Base-by-base conservation (phyloP, 2,888 invertebrate species). In the Phorcus lineatus region DNA sequence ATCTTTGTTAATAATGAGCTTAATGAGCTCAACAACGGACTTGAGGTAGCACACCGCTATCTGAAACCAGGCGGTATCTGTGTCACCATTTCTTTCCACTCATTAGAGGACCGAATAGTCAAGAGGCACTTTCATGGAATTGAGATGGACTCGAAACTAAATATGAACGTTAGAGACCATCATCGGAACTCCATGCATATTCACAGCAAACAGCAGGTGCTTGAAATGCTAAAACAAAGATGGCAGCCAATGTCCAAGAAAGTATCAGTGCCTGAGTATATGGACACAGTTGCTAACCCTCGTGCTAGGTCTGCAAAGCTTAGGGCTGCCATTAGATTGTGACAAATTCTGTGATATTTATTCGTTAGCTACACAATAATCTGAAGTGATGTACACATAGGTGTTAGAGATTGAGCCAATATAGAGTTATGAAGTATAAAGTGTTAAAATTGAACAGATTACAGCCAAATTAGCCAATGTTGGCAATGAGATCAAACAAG, bases 1-100 rank as follows among this genome's bases (percentile, higher is more conserved):
- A 98, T 99, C 89, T 98, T 99, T 93, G 97, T 99, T 0, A 99
- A 99, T 92, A 97, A 99, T 92, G 99, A 99, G 94, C 94, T 99
- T 0, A 99, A 99, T 92, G 98, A 99, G 94, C 95, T 99, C 0
- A 97, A 98, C 94, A 97, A 96, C 92, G 98, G 95, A 0, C 95
- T 99, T 93, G 92, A 96, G 31, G 89, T 97, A 79, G 96, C 97
- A 0, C 95, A 96, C 83, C 80, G 86, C 11, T 90, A 96, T 95
- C 94, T 99, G 28, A 97, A 96, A 93, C 93, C 95, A 0, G 95
- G 95, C 54, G 98, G 98, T 0, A 94, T 95, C 82, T 92, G 98
- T 82, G 95, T 97, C 0, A 96, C 96, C 0, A 95, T 99, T 57
- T 95, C 97, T 17, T 99, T 98, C 93, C 98, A 98, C 93, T 98